Evolutionary conservation across 2,113 vertebrate genomes (phyloP).

Genomic region (Nesogale talazaci): DNA sequence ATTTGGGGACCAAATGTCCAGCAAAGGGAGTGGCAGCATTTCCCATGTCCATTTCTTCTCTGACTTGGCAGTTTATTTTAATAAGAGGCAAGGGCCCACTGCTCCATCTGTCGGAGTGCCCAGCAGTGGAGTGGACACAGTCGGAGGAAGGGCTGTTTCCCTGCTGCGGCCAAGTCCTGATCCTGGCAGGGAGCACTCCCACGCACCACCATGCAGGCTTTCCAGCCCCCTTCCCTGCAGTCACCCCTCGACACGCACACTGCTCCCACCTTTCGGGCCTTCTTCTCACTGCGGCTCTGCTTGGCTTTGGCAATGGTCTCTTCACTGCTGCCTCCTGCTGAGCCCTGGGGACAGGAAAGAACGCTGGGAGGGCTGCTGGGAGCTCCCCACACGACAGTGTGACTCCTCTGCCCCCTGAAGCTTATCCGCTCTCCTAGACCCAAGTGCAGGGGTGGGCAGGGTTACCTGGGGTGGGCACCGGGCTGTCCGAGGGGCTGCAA

Average conservation of each 20-base stretch:
- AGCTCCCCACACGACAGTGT: too few species aligned
- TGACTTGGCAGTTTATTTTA: too few species aligned
- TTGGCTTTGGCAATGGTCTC: slow-evolving; percentile 93
- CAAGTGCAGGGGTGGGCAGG: background rate
- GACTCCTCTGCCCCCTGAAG: background rate
- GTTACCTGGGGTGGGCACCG: slow-evolving; percentile 88
- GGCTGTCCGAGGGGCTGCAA: slow-evolving; percentile 80
- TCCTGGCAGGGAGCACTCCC: background rate
- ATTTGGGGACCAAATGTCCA: too few species aligned
- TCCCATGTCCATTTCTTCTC: background rate
- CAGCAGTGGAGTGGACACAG: background rate
- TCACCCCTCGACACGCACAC: too few species aligned
- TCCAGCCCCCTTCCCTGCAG: background rate
- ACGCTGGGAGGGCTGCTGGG: fast-evolving
- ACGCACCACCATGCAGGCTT: background rate
- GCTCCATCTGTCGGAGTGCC: background rate
- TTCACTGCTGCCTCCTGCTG: slow-evolving; percentile 87
- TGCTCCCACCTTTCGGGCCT: slow-evolving; percentile 93
- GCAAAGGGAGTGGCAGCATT: background rate
- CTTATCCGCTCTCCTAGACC: background rate
- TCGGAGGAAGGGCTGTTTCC: background rate
- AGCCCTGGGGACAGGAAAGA: slow-evolving; percentile 70
- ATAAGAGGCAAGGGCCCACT: background rate
- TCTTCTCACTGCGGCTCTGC: slow-evolving; percentile 98
- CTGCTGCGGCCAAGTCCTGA: background rate